These are phyloP conservation scores for Polydrusus tereticollis DNA, from an alignment of 2,888 invertebrate species.

Conservation along the genomic window DNA sequence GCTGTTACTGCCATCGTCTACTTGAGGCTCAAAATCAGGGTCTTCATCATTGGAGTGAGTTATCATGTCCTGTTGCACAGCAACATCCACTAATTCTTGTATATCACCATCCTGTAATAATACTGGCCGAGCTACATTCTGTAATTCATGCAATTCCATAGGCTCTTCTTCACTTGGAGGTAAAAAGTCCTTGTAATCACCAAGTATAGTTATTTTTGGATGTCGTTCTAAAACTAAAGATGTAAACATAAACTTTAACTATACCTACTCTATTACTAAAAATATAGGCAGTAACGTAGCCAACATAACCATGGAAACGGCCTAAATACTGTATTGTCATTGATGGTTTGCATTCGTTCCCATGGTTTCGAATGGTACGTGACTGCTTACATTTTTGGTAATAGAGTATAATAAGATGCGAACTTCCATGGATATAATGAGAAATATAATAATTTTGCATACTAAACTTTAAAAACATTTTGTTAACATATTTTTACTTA, in stretches of 20 bases:
- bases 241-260: no score
- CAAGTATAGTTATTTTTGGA: background rate
- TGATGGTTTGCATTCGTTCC: no score
- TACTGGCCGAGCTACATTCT: background rate
- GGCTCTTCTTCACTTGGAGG: background rate
- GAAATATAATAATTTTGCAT: background rate
- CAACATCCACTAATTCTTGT: background rate
- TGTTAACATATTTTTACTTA: no score
- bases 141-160: slow-evolving; percentile 2
- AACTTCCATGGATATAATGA: background rate
- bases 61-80: background rate
- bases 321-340: no score
- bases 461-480: no score
- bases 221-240: background rate
- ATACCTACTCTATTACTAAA: no score
- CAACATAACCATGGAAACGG: no score
- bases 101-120: background rate
- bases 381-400: no score
- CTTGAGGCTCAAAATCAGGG: slow-evolving; percentile 2
- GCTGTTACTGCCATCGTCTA: background rate
- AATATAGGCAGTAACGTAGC: no score
- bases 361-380: no score
- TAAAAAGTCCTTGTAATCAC: slow-evolving; percentile 3
- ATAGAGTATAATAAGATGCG: background rate
- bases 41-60: background rate